phyloP scores from a whole-genome alignment of 2,797 vertebrate species.

The Sparus aurata region DNA sequence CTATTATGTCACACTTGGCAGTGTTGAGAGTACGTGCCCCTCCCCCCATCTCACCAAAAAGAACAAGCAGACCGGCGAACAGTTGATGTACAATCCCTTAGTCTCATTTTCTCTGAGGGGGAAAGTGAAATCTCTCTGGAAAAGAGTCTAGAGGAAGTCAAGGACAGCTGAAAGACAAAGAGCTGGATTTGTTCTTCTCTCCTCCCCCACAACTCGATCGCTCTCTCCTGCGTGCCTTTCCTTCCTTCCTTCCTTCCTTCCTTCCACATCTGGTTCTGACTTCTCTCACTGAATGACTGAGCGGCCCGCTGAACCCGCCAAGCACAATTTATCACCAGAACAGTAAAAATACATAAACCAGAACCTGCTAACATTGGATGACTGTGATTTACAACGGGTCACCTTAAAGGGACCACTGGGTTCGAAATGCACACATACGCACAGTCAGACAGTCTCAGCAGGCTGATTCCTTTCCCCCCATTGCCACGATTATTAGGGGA shows the following conservation, averaged over 20 bases:
- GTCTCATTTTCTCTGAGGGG: slow-evolving; percentile 61
- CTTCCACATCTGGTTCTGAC: slow-evolving; percentile 78
- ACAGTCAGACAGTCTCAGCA: slow-evolving; percentile 6
- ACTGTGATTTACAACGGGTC: slow-evolving; percentile 44
- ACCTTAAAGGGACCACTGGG: slow-evolving; percentile 50
- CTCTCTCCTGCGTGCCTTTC: slow-evolving; percentile 39
- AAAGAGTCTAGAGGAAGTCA: slow-evolving; percentile 65
- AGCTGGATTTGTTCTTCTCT: slow-evolving; percentile 69
- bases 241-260: slow-evolving; percentile 39
- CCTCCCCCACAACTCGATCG: slow-evolving; percentile 66
- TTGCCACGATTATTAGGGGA: slow-evolving; percentile 18
- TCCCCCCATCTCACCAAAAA: slow-evolving; percentile 72
- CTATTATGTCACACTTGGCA: slow-evolving; percentile 86
- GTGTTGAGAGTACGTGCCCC: slow-evolving; percentile 58
- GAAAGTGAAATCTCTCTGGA: slow-evolving; percentile 62
- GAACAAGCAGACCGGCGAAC: slow-evolving; percentile 53
- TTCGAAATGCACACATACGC: slow-evolving; percentile 27
- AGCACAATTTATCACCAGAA: slow-evolving; percentile 41
- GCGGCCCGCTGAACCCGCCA: slow-evolving; percentile 22
- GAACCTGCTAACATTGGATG: slow-evolving; percentile 22
- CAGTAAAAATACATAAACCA: slow-evolving; percentile 47
- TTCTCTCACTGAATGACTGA: slow-evolving; percentile 36
- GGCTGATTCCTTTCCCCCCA: slow-evolving; percentile 41
- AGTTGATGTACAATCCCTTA: slow-evolving; percentile 51
- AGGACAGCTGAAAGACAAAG: slow-evolving; percentile 77